Percentiles rank a stretch among this genome's conserved stretches.
phyloP scores from a whole-genome alignment of 2,113 vertebrate species.

The Calcarius ornatus region DNA sequence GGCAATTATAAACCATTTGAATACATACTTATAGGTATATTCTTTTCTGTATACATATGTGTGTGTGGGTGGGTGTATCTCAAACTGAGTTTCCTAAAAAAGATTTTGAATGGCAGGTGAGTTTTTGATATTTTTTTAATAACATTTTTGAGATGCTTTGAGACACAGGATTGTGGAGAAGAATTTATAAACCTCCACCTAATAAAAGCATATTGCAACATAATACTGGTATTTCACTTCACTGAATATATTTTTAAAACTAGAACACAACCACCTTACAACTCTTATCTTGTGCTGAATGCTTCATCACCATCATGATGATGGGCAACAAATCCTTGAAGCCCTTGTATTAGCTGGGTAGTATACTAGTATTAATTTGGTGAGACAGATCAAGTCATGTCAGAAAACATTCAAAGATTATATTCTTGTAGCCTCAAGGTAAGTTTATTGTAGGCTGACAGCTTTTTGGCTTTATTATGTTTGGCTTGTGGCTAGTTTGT shows the following conservation, averaged over 20 bases:
- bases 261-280: not conserved
- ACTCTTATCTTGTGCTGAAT: not conserved
- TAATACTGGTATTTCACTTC: not conserved
- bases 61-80: not conserved
- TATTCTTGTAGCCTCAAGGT: not conserved
- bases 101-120: slow-evolving; percentile 21
- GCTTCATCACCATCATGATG: not conserved
- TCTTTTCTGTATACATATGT: not conserved
- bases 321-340: not conserved
- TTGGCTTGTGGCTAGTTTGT: not conserved
- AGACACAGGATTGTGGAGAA: not conserved
- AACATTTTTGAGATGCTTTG: slow-evolving; percentile 23
- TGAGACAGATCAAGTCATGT: not conserved
- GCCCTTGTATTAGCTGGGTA: not conserved
- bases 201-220: not conserved
- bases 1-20: not conserved
- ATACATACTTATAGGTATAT: not conserved
- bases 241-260: not conserved
- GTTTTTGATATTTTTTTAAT: not conserved
- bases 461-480: slow-evolving; percentile 8
- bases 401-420: not conserved
- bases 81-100: slow-evolving; percentile 36
- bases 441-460: slow-evolving; percentile 7
- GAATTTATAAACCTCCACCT: not conserved
- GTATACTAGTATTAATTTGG: slow-evolving; percentile 28